Base-by-base conservation (phyloP, 2,113 vertebrate species). In the Leptodactylus fuscus region DNA sequence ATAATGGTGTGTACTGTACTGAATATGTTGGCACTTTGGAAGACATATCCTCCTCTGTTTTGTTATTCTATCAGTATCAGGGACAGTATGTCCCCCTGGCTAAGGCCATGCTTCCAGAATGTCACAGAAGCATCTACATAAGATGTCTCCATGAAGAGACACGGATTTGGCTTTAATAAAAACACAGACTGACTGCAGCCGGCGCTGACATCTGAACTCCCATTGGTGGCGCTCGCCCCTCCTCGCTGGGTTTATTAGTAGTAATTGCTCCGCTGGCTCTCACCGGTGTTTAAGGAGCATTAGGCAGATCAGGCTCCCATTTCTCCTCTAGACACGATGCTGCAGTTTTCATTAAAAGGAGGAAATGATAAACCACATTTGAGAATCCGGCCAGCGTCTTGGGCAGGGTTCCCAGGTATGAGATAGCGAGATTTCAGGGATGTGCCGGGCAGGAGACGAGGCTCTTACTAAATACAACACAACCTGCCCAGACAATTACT, bases 241-340 rank as follows among this genome's bases (percentile, higher is more conserved):
- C 51, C 71, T 58, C 62, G 15, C 12, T 22, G 49, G 48, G 32
- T 77, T 81, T 81, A 81, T 86, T 71, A 81, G 36, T 48, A 27
- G 65, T 81, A 86, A 86, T 81, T 86, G 84, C 76, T 73, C 49
- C n/a, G 77, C 38, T 81, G 84, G 83, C 83, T 85, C 84, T 58
- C 27, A 22, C 36, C 36, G 16, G 62, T 58, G 65, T 80, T 86
- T 86, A 81, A 86, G 81, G 67, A 60, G 51, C 83, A 85, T 85
- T 85, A 85, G 74, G 49, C 49, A 34, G 76, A 81, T 86, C 77
- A 71, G 76, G 36, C 32, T 44, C 48, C 16, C 49, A 73, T 73
- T 34, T 81, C 67, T 86, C 70, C 84, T 69, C 67, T 4, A 71
- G 65, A 86, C 75, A 71, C 81, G 77, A 86, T 85, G 84, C 84